Base-by-base conservation (phyloP, 2,797 vertebrate genomes). In the Cossypha heuglini region DNA sequence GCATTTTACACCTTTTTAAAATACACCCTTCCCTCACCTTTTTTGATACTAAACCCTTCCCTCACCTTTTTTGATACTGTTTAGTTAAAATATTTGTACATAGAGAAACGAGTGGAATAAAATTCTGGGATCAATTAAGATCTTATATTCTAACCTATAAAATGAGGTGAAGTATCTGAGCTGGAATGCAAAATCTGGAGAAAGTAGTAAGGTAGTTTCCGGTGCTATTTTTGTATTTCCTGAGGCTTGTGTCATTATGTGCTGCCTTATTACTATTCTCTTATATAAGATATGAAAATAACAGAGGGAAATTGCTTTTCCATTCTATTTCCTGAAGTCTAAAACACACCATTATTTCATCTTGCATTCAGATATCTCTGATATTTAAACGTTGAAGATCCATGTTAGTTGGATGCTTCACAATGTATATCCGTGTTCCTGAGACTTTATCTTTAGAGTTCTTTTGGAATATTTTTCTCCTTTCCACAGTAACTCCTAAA, bases 291-390 rank as follows among this genome's bases (percentile, higher is more conserved):
- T 94, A 91, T 69, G 88, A 86, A 93, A 94, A 78, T 88, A 94
- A 85, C 94, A 77, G 82, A 69, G 95, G 95, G 95, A 93, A 97
- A 96, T 88, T 95, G 83, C 81, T 95, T 97, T 95, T 81, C 90
- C 84, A 84, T 51, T 63, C 90, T 92, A 94, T 93, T 96, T 95
- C 95, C 96, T 96, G 92, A 76, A 87, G 76, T 81, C 73, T 88
- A 72, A 92, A 92, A 54, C 55, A 75, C 48, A 84, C 95, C 68
- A 87, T 97, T 94, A 94, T 96, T 96, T 96, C 73, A 83, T 93
- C 88, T 97, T 90, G 40, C 81, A 80, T 96, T 96, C 91, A 92
- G 86, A 81, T 84, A 95, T 83, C 88, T 89, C 88, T 83, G 77
- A 90, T 86, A 85, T 92, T 93, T 95, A 81, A 95, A 75, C 54